A percentile compares a stretch with the other conserved stretches of the same genome.
These are phyloP conservation scores for Tetrao urogallus DNA, from an alignment of 2,113 vertebrate species.

Conservation along the genomic window DNA sequence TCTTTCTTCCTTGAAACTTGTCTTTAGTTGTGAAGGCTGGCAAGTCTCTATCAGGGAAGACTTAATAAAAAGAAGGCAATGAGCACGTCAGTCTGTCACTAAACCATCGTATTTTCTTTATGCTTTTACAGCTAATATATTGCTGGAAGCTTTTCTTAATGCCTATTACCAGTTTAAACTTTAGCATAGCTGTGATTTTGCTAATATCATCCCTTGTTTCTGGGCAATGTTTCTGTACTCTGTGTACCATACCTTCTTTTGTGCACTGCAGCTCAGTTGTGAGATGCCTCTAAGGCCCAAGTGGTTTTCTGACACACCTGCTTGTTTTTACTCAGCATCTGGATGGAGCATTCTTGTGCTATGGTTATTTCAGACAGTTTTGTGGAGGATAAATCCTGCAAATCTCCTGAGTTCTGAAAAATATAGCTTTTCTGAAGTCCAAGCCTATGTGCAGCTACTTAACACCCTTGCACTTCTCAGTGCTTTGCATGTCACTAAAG, in stretches of 20 bases:
- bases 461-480: background rate
- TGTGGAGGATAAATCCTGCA: no score
- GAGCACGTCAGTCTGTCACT: background rate
- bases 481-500: background rate
- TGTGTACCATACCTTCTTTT: background rate
- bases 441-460: background rate
- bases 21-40: background rate
- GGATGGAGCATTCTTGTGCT: background rate
- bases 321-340: background rate
- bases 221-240: background rate
- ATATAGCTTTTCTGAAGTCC: background rate
- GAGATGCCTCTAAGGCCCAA: background rate
- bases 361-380: background rate
- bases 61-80: background rate
- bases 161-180: background rate
- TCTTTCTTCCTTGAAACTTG: background rate
- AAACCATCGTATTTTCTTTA: background rate
- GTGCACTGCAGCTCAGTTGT: background rate
- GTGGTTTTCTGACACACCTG: background rate
- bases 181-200: background rate
- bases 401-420: background rate
- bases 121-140: background rate
- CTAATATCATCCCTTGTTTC: background rate
- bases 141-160: background rate
- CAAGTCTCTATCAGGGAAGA: background rate